Conservation (phyloP, 2,113 vertebrate species). For the Solea solea region DNA sequence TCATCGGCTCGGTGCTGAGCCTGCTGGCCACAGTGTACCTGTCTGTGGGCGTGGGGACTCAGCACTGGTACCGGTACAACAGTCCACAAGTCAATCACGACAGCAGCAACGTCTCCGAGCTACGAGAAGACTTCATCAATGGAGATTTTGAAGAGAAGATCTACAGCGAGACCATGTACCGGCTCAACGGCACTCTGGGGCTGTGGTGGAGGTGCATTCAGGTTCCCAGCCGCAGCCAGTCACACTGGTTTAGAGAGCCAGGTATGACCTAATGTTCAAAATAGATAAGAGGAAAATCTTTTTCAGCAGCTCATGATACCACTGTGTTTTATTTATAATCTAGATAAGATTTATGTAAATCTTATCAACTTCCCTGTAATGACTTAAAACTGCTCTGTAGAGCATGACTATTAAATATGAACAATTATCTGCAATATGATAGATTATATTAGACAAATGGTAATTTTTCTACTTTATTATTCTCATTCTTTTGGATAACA, state of each 20-base stretch:
- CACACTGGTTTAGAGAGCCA: conserved; percentile 83
- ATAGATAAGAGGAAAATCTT: no score
- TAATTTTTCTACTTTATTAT: no score
- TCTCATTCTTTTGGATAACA: no score
- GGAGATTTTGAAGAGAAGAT: conserved; percentile 84
- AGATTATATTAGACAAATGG: no score
- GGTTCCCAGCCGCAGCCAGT: conserved; percentile 70
- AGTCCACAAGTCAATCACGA: conserved; percentile 79
- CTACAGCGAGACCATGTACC: conserved; percentile 84
- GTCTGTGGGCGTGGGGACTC: conserved; percentile 92
- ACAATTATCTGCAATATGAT: no score
- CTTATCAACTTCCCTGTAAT: no score
- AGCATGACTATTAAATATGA: no score
- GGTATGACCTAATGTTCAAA: conserved; percentile 63
- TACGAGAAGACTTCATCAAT: conserved; percentile 77
- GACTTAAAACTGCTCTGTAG: no score
- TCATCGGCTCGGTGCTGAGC: conserved; percentile 95
- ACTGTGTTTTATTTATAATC: no score
- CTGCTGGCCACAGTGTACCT: conserved; percentile 95
- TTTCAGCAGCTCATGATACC: no score
- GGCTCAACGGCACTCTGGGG: conserved; percentile 88
- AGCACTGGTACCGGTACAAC: conserved; percentile 95
- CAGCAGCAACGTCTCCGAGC: conserved; percentile 75
- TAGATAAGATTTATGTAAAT: no score
- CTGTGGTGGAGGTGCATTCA: conserved; percentile 94